These are phyloP conservation scores for Porites lobata DNA, from an alignment of 92 coral and sea anemone species.

Conservation along the genomic window DNA sequence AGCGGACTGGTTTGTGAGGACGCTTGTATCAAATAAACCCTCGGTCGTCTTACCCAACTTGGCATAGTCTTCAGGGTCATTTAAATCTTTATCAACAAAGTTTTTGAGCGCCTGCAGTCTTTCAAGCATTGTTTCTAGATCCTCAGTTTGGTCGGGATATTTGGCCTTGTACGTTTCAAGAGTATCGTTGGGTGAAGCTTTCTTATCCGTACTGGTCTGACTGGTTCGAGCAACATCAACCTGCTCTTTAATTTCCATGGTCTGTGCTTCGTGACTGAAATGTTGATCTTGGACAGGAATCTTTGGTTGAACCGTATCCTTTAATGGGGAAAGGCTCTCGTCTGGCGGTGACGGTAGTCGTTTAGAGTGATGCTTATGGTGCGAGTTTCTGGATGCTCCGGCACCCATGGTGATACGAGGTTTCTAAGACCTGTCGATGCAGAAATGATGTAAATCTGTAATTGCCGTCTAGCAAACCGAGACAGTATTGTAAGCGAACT, in stretches of 20 bases:
- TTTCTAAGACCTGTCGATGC: background rate
- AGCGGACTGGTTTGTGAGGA: background rate
- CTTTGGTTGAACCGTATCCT: no score
- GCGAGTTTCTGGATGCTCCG: background rate
- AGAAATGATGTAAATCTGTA: no score
- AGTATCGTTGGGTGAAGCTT: background rate
- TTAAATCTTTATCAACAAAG: background rate
- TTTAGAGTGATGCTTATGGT: background rate
- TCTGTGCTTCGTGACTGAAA: background rate
- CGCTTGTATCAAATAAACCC: background rate
- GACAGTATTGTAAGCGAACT: no score
- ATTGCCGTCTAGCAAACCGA: background rate
- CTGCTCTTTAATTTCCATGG: background rate
- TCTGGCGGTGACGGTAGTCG: no score
- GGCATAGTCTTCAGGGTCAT: background rate
- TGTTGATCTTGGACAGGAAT: background rate
- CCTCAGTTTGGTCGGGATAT: slow-evolving; percentile 1
- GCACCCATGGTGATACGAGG: background rate
- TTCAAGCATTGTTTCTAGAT: background rate
- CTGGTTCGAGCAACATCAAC: background rate
- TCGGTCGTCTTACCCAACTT: background rate
- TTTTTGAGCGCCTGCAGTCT: background rate
- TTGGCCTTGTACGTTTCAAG: slow-evolving; percentile 1
- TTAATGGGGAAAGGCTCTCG: no score
- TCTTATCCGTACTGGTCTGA: background rate